These are phyloP conservation scores for Vireo griseus DNA, from an alignment of 2,797 vertebrate genomes.

Conservation along the genomic window DNA sequence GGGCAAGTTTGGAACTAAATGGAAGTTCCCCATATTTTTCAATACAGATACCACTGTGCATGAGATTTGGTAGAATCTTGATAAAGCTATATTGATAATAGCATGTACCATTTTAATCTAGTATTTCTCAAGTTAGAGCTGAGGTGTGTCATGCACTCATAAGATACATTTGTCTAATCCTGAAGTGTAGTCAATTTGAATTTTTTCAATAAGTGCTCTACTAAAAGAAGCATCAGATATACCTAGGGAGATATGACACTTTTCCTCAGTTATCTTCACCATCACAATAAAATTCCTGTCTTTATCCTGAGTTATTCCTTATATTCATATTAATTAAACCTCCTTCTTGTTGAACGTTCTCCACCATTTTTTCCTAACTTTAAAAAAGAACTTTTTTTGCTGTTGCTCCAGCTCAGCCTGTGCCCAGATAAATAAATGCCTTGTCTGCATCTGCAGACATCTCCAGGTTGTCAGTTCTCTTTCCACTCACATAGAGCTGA, in stretches of 20 bases:
- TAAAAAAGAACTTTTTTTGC: not conserved
- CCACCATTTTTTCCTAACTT: not conserved
- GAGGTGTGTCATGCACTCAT: fast-evolving
- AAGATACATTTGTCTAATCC: not conserved
- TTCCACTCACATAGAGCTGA: not conserved
- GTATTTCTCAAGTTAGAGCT: not conserved
- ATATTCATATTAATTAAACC: not conserved
- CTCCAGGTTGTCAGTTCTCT: not conserved
- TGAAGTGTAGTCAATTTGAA: not conserved
- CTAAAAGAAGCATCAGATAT: not conserved
- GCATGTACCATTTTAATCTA: not conserved
- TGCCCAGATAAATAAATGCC: not conserved
- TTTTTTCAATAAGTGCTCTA: not conserved
- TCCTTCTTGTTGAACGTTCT: not conserved
- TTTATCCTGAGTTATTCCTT: not conserved
- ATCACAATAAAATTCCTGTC: not conserved
- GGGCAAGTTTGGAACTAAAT: not conserved
- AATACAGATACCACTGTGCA: not conserved
- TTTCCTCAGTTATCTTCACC: not conserved
- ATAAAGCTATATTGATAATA: not conserved
- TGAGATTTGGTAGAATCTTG: not conserved
- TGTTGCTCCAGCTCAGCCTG: not conserved
- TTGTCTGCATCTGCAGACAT: not conserved
- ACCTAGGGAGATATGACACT: not conserved
- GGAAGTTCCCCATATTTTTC: not conserved